These are phyloP conservation scores for Crotalus helleri DNA, from an alignment of 2,113 vertebrate species.

Conservation along the genomic window DNA sequence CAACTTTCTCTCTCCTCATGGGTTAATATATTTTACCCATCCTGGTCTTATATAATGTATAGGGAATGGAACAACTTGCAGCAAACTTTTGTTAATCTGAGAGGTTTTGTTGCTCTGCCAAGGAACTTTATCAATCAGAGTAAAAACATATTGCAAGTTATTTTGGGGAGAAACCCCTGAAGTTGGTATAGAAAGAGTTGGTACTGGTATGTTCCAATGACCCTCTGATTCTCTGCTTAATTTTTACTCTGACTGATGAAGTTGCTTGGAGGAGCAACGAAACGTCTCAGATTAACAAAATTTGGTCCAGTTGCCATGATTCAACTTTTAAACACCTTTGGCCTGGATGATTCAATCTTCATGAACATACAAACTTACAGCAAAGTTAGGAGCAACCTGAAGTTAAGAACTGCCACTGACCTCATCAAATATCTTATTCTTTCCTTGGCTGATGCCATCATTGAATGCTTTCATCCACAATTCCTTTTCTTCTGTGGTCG, in stretches of 20 bases:
- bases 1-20: background rate
- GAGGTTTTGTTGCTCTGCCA: background rate
- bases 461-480: constrained; percentile 91
- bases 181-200: too few relatives aligned
- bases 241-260: background rate
- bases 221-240: background rate
- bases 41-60: background rate
- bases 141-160: background rate
- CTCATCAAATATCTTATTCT: constrained; percentile 94
- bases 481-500: constrained; percentile 85
- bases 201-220: too few relatives aligned
- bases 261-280: background rate
- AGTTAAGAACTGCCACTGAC: constrained; percentile 62
- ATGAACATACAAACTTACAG: background rate
- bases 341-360: background rate
- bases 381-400: background rate
- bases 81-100: too few relatives aligned
- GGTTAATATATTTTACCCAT: background rate
- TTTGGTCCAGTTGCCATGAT: background rate
- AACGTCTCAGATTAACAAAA: background rate
- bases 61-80: background rate
- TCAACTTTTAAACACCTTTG: background rate
- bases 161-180: background rate
- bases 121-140: background rate
- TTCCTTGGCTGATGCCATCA: constrained; percentile 86